Evolutionary conservation across 2,797 vertebrate genomes (phyloP), one percentile per base, ranked within the genome.

Genomic region (Dallia pectoralis): DNA sequence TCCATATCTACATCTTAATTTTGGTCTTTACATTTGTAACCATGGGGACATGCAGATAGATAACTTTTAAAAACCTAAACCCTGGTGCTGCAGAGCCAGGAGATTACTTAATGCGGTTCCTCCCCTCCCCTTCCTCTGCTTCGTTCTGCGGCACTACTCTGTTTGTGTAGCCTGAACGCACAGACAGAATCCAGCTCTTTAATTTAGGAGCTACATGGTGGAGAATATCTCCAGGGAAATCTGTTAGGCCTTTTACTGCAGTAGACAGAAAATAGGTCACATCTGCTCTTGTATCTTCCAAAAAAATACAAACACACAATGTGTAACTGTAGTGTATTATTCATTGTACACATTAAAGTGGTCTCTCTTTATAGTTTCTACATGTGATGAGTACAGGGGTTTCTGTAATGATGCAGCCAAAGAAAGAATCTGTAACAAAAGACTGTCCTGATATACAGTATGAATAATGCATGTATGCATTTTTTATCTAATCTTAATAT

Each of bases 221-320:
- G 74, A 80, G 77, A 84, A 77, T 63, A 75, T 88, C 88, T 87
- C 84, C 53, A 72, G 83, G 80, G 87, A 86, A 88, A 85, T 87
- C 79, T 83, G 78, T 68, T 72, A 75, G 75, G 87, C 84, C 72
- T 79, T 73, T 85, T 61, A 3, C 79, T 81, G 78, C 79, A 76
- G 79, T 76, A 30, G 61, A 32, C 61, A 30, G 29, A 63, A 63
- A 32, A 63, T 32, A 63, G 27, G 29, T 63, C 61, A 63, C 61
- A 63, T 14, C 29, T 63, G 61, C 63, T 18, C 16, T n/a, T 64
- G 53, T 27, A 9, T 53, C 51, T 56, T 22, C 22, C 22, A 56
- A 22, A 25, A 51, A 11, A 11, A 25, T n/a, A 25, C 9, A 9
- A 44, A 44, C 53, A 56, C 53, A 56, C 53, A 25, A 22, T 56